Base-by-base conservation (phyloP, 1,140 invertebrate species). In the Colletes gigas region DNA sequence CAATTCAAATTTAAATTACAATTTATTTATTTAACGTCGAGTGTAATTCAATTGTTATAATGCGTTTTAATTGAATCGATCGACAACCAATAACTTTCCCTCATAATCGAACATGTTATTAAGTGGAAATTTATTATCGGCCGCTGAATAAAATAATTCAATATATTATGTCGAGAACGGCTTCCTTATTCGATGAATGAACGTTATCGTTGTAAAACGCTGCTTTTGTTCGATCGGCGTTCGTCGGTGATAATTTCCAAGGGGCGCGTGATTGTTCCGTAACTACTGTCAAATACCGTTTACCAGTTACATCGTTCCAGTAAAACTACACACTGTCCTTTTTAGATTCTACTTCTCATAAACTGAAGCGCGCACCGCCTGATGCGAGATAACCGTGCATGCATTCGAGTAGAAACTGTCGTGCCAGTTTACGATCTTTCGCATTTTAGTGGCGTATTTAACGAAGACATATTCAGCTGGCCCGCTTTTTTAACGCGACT, bases 1-100 rank as follows among this genome's bases (percentile, higher is more conserved):
- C 74, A 47, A 86, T 83, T 86, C 72, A 83, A 84, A 85, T 85
- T 85, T 85, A 85, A 85, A 86, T 86, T 72, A 79, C 83, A 70
- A 78, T 78, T 85, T 82, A 86, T 86, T 86, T 86, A 86, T 86
- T 83, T 80, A 83, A 70, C 73, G 60, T 65, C 77, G 60, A 80
- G 62, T 77, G 66, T 69, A 71, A 83, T 83, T 76, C 72, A 71
- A 86, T 82, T 77, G 85, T 86, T 79, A 83, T 86, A 78, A 78
- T 78, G 68, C 68, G 73, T 82, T 68, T 68, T 85, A 83, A 86
- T 86, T 86, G 67, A 80, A 83, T 86, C 85, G 79, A 86, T 86
- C 59, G 65, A 77, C 72, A 62, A 66, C 71, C 81, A 86, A 83
- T 86, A 83, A 86, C 84, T 86, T 86, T 83, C 83, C 81, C 83